Evolutionary conservation across 2,113 vertebrate genomes (phyloP), one percentile per base, ranked within the genome.

Genomic region (Silurus asotus): DNA sequence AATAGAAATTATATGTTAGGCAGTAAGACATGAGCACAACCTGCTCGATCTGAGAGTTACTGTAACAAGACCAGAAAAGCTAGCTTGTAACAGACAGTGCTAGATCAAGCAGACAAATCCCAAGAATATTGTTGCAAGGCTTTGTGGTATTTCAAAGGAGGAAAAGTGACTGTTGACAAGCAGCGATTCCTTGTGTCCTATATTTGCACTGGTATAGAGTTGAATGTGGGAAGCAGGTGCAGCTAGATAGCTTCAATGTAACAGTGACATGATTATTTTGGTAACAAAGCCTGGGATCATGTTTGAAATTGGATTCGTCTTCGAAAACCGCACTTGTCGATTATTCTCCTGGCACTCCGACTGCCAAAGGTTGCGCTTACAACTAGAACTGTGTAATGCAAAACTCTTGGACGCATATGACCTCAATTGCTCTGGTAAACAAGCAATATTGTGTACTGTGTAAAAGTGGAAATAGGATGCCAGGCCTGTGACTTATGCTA

Each of bases 251-350:
- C 58, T 74, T 86, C 55, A 74, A 61, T 74, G 49, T 59, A 75
- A 86, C 56, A 51, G 37, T 74, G 76, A 87, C 69, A 83, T 59
- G 78, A 84, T 90, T 75, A 82, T 84, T 90, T 90, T 74, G 58
- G 83, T 74, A 80, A 84, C 84, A 86, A 89, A 86, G 62, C n/a
- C 59, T 23, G 65, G 72, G 72, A 70, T 82, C 72, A 81, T 88
- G 81, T 89, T 58, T 76, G 59, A 70, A 90, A 90, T 82, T 62
- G 88, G 89, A 92, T 90, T 88, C 81, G 85, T 90, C 89, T 90
- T 83, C 88, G 88, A 90, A 84, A 91, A 88, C 87, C 89, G 88
- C 89, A 92, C 92, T 91, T 91, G 91, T 91, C 90, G 90, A 93
- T 93, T 91, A 92, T 89, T 89, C 88, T 19, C 86, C 55, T 8